Conservation (phyloP, 2,888 invertebrate genomes). For the Apodemia hepburni region DNA sequence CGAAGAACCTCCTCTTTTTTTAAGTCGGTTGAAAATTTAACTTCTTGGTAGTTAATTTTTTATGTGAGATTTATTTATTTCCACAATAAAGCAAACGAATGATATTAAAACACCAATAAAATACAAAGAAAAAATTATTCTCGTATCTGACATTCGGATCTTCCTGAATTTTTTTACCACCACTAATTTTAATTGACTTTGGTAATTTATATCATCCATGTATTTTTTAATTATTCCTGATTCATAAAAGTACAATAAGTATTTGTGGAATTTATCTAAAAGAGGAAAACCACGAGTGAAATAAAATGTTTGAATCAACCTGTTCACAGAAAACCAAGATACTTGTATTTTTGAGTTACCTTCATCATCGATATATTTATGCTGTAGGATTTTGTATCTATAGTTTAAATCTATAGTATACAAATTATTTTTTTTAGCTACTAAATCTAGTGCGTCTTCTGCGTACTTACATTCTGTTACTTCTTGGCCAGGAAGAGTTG, state of each 20-base stretch:
- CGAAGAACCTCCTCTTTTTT: too few relatives aligned
- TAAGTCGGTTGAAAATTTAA: too few relatives aligned
- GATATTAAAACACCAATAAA: slow-evolving; percentile 39
- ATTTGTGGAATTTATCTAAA: too few relatives aligned
- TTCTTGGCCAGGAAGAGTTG: slow-evolving; percentile 38
- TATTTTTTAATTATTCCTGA: slow-evolving; percentile 41
- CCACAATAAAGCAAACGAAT: slow-evolving; percentile 39
- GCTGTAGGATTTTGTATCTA: slow-evolving; percentile 33
- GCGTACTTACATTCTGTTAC: slow-evolving; percentile 38
- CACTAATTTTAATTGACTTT: not conserved
- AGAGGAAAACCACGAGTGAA: too few relatives aligned
- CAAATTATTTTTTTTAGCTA: slow-evolving; percentile 37
- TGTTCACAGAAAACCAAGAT: slow-evolving; percentile 39
- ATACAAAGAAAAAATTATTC: slow-evolving; percentile 41
- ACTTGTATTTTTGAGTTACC: slow-evolving; percentile 40
- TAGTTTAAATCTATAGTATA: slow-evolving; percentile 43
- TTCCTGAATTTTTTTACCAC: slow-evolving; percentile 29
- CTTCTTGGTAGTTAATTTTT: not conserved
- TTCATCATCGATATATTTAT: slow-evolving; percentile 30
- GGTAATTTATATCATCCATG: slow-evolving; percentile 21
- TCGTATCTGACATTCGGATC: slow-evolving; percentile 37
- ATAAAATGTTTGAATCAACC: slow-evolving; percentile 31
- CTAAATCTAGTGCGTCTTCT: slow-evolving; percentile 39
- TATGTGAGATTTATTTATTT: not conserved
- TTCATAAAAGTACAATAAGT: slow-evolving; percentile 38